These are phyloP conservation scores for Cheilosia impressa DNA, from an alignment of 2,888 invertebrate genomes.

Conservation along the genomic window DNA sequence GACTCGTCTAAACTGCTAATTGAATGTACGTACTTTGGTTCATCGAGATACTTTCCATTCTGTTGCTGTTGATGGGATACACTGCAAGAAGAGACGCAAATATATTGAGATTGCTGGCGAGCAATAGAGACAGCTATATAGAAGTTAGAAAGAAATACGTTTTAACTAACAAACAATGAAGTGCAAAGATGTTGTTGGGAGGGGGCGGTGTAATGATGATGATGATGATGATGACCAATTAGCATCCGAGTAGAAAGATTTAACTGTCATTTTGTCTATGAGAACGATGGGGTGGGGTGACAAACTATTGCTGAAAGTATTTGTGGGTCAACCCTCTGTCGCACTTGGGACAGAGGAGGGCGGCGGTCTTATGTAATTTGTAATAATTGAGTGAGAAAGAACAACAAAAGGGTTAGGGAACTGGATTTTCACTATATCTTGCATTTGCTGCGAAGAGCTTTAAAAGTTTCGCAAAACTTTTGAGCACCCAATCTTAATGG, in stretches of 20 bases:
- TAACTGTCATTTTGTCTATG: slow-evolving; percentile 47
- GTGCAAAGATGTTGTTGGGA: too few relatives aligned
- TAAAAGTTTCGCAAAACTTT: slow-evolving; percentile 17
- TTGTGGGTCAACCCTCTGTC: slow-evolving; percentile 15
- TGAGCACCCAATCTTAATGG: neutral
- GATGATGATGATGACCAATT: slow-evolving; percentile 49
- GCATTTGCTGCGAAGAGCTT: slow-evolving; percentile 2
- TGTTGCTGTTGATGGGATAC: slow-evolving; percentile 78
- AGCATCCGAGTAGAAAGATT: slow-evolving; percentile 41
- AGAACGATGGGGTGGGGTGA: neutral
- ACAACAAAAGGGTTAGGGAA: neutral
- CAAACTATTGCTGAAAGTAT: slow-evolving; percentile 8
- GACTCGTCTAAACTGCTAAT: slow-evolving; percentile 79
- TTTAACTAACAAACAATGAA: slow-evolving; percentile 28
- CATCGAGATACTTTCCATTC: slow-evolving; percentile 83
- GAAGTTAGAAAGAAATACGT: slow-evolving; percentile 32
- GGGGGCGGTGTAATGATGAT: neutral
- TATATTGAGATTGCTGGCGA: slow-evolving; percentile 12
- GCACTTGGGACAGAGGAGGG: neutral
- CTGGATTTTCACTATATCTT: slow-evolving; percentile 15
- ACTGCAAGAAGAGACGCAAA: slow-evolving; percentile 71
- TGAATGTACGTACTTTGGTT: slow-evolving; percentile 82
- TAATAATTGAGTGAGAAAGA: neutral
- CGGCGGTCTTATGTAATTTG: slow-evolving; percentile 14
- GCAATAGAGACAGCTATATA: slow-evolving; percentile 11